Percentiles rank a stretch among this genome's conserved stretches.
phyloP scores from a whole-genome alignment of 2,797 vertebrate species.

The Sebastes matsubarae region DNA sequence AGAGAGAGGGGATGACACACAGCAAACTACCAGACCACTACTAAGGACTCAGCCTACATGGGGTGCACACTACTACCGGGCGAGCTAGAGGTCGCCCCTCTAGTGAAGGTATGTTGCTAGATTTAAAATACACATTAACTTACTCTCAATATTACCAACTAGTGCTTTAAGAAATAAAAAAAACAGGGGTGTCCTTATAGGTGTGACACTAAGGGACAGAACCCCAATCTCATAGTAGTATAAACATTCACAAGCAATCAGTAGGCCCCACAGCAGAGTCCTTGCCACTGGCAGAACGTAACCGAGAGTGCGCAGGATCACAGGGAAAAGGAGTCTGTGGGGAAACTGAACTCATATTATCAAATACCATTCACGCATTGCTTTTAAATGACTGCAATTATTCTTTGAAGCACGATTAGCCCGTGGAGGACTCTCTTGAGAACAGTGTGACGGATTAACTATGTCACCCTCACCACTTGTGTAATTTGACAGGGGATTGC shows the following conservation, averaged over 20 bases:
- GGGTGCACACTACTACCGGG: too few relatives aligned
- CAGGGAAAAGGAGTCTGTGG: conserved; percentile 43
- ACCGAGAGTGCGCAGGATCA: conserved; percentile 9
- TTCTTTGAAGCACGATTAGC: conserved; percentile 72
- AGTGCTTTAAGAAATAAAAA: neutral
- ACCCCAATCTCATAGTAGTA: neutral
- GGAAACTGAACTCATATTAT: conserved; percentile 56
- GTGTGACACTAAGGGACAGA: neutral
- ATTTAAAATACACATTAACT: neutral
- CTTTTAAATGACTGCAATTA: conserved; percentile 77
- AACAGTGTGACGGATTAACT: conserved; percentile 61
- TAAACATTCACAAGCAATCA: conserved; percentile 8
- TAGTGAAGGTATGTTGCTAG: too few relatives aligned
- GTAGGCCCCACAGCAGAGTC: conserved; percentile 14
- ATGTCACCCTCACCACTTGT: conserved; percentile 54
- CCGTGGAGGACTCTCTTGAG: conserved; percentile 51
- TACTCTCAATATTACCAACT: neutral
- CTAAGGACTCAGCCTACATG: too few relatives aligned
- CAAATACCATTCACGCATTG: conserved; percentile 62
- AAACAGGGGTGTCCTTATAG: neutral
- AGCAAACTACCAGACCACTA: neutral
- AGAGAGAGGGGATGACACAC: neutral
- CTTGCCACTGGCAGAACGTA: conserved; percentile 38
- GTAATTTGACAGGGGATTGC: conserved; percentile 48
- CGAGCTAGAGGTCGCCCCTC: too few relatives aligned